A percentile compares a stretch with the other conserved stretches of the same genome.
These are phyloP conservation scores for Hippocampus comes DNA, from an alignment of 2,113 vertebrate genomes.

Conservation along the genomic window DNA sequence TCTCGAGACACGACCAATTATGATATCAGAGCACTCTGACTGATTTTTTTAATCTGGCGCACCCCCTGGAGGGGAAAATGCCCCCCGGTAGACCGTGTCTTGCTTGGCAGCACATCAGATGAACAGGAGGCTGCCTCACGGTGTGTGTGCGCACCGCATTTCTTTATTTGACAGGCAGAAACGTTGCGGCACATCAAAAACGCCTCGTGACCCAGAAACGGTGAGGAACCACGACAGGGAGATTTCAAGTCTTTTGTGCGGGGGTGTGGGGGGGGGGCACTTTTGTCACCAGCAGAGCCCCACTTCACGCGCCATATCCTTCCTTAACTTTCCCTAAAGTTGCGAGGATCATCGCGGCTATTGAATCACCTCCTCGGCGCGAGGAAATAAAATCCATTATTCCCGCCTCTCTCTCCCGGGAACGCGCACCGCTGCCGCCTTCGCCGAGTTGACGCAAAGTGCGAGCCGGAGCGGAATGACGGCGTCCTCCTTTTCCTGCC, in stretches of 20 bases:
- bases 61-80: neutral
- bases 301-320: neutral
- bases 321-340: conserved; percentile 48
- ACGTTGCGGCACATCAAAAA: conserved; percentile 55
- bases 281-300: neutral
- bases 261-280: too few species aligned
- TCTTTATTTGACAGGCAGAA: conserved; percentile 32
- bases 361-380: conserved; percentile 54
- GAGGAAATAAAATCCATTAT: conserved; percentile 60
- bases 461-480: neutral
- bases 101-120: conserved; percentile 37
- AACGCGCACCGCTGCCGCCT: conserved; percentile 40
- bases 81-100: neutral
- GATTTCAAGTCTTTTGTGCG: neutral
- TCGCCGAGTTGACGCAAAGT: conserved; percentile 34
- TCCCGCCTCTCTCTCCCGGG: conserved; percentile 54
- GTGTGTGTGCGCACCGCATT: conserved; percentile 55
- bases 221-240: neutral
- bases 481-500: neutral
- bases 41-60: neutral
- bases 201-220: neutral
- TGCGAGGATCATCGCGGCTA: conserved; percentile 44
- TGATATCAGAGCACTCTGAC: neutral
- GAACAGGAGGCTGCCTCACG: conserved; percentile 28
- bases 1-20: neutral